These are phyloP conservation scores for Phyllostomus discolor DNA, from an alignment of 2,113 vertebrate species.

Conservation along the genomic window DNA sequence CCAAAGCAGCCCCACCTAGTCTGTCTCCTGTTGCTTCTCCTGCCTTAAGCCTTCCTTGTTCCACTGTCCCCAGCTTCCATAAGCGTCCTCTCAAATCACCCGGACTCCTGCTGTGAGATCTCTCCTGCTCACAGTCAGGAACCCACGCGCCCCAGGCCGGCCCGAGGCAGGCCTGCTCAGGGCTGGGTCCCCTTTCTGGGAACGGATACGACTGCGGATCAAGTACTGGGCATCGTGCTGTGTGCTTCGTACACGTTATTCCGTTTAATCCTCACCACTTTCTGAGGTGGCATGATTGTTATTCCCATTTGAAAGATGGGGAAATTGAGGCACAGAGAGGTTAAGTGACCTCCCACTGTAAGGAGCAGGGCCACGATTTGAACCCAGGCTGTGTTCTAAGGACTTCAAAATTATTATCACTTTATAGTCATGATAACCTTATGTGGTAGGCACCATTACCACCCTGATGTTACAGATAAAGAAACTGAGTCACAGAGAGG, in stretches of 20 bases:
- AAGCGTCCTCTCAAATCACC: too few relatives aligned
- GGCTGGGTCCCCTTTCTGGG: too few relatives aligned
- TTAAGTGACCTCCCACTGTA: background rate
- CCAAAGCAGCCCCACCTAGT: too few relatives aligned
- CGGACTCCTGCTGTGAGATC: too few relatives aligned
- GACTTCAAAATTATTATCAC: background rate
- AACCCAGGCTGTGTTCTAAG: background rate
- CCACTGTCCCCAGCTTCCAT: too few relatives aligned
- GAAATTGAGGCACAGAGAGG: background rate
- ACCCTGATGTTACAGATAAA: background rate
- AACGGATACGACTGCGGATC: background rate
- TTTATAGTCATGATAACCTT: background rate
- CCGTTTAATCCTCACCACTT: background rate
- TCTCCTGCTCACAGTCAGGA: too few relatives aligned
- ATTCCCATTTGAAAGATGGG: background rate
- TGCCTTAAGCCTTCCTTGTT: too few relatives aligned
- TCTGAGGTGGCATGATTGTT: background rate
- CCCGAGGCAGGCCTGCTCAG: too few relatives aligned
- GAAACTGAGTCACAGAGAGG: background rate
- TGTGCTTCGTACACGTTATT: background rate
- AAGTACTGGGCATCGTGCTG: background rate
- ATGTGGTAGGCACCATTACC: background rate
- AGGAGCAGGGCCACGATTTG: background rate
- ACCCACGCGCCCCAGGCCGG: too few relatives aligned
- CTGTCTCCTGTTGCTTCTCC: too few relatives aligned